Percentiles rank a stretch among this genome's conserved stretches.
Conservation (phyloP, 2,797 vertebrate species). For the Periparus ater region DNA sequence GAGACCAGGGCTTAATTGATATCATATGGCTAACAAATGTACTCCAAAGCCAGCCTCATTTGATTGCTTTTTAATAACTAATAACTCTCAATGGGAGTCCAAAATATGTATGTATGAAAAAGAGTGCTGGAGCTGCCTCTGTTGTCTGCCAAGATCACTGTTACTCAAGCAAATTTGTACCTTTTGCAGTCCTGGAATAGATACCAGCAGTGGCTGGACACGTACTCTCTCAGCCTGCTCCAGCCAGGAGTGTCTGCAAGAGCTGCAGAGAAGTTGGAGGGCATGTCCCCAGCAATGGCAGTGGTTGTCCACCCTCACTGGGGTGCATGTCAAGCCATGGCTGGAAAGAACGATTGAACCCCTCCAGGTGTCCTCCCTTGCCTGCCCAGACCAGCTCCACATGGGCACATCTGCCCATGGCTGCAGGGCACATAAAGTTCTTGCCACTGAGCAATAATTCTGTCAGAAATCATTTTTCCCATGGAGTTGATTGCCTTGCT, state of each 20-base stretch:
- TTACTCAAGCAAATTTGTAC: constrained; percentile 26
- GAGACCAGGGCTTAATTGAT: constrained; percentile 64
- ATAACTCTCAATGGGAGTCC: constrained; percentile 24
- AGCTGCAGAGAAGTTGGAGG: not conserved
- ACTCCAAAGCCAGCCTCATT: constrained; percentile 19
- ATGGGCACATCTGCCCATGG: not conserved
- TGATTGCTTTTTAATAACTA: constrained; percentile 64
- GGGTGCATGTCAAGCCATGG: not conserved
- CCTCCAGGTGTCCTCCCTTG: not conserved
- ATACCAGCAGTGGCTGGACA: constrained; percentile 43
- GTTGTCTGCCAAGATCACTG: constrained; percentile 24
- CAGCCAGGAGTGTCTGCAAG: not conserved
- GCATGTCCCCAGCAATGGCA: not conserved
- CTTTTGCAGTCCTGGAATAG: constrained; percentile 15
- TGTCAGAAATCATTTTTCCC: not conserved
- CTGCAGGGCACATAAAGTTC: not conserved
- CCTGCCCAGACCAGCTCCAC: not conserved
- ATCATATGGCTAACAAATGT: constrained; percentile 55
- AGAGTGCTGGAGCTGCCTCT: not conserved
- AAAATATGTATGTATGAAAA: constrained; percentile 31
- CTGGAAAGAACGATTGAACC: not conserved
- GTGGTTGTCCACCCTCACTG: not conserved
- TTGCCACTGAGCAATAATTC: not conserved
- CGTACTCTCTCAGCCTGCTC: not conserved
- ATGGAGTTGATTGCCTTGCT: not conserved